A percentile compares a stretch with the other conserved stretches of the same genome.
phyloP scores from a whole-genome alignment of 2,888 invertebrate species.

The Hydraecia micacea region DNA sequence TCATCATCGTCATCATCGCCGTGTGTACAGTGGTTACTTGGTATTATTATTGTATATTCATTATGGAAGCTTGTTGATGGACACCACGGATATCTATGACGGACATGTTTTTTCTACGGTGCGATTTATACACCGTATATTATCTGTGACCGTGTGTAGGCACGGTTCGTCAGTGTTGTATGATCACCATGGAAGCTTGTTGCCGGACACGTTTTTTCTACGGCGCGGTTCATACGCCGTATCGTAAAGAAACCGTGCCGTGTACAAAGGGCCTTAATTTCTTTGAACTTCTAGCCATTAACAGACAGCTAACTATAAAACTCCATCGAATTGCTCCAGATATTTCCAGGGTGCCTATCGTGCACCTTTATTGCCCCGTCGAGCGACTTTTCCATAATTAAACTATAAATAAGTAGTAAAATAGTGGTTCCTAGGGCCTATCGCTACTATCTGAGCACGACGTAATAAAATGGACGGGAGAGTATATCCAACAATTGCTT shows the following conservation, averaged over 20 bases:
- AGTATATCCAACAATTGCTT: conserved; percentile 46
- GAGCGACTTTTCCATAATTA: conserved; percentile 69
- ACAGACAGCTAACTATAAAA: conserved; percentile 2
- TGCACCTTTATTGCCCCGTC: conserved; percentile 45
- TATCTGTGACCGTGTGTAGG: no score
- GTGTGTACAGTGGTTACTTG: no score
- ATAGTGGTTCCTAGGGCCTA: conserved; percentile 54
- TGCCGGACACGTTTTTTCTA: no score
- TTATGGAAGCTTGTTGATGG: no score
- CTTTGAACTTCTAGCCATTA: conserved; percentile 1
- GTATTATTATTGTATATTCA: no score
- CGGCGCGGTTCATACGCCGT: background rate
- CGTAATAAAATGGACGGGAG: conserved; percentile 53
- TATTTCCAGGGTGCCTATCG: conserved; percentile 49
- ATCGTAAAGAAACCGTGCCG: background rate
- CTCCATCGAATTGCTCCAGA: conserved; percentile 10
- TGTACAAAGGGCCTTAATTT: background rate
- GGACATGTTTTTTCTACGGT: no score
- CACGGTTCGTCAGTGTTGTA: no score
- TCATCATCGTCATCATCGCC: no score
- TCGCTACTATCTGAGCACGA: conserved; percentile 62
- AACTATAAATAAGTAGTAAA: conserved; percentile 72
- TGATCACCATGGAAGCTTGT: no score
- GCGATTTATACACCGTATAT: no score
- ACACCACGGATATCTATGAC: no score